Base-by-base conservation (phyloP, 2,113 vertebrate species). In the Toxostoma redivivum region DNA sequence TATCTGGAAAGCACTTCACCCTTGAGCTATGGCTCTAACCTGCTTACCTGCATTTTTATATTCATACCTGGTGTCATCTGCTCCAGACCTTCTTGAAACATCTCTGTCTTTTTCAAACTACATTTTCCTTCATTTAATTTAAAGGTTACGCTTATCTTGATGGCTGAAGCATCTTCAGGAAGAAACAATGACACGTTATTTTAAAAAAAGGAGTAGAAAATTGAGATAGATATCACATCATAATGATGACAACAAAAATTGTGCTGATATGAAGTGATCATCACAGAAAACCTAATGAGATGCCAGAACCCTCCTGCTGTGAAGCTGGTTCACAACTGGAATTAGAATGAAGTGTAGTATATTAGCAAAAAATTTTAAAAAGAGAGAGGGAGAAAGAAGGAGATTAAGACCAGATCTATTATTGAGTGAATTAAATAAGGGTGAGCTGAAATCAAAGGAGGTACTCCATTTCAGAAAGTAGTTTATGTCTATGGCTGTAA, bases 61-160 rank as follows among this genome's bases (percentile, higher is more conserved):
- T 92, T 66, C 97, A 86, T 99, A 99, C 99, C 99, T 99, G 98
- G 98, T 81, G 98, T 97, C 58, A 97, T 97, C 33, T 97, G 92
- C 97, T 98, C 99, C 76, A 98, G 97, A 93, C 97, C 97, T 95
- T 98, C 98, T 42, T 98, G 98, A 94, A 99, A 98, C 97, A 98
- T 98, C 95, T 99, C 98, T 94, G 98, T 98, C 92, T 98, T 98
- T 97, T 98, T 99, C 97, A 99, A 98, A 96, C 98, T 98, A 98
- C 99, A 99, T 97, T 98, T 99, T 89, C 98, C 97, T 78, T 98
- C 98, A 95, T 98, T 98, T 93, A 99, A 98, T 94, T 98, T 99
- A 98, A 99, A 99, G 38, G 99, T 99, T 95, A 99, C 97, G 4
- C 98, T 99, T 97, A 99, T 98, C 97, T 98, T 99, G 97, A 99